Evolutionary conservation across 2,888 invertebrate genomes (phyloP).

Genomic region (Leucophenga montana): DNA sequence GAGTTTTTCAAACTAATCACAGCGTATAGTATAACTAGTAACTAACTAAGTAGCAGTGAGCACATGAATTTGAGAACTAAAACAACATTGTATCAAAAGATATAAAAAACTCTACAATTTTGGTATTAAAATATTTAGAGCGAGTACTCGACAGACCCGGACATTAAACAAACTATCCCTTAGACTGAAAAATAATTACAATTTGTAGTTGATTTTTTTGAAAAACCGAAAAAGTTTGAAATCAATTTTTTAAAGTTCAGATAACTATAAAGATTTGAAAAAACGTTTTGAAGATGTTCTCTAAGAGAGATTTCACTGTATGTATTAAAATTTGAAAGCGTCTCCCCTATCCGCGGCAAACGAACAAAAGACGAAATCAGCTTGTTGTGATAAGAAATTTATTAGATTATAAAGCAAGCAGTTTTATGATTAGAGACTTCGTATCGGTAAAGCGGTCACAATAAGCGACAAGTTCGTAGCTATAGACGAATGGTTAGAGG

Average conservation of each 20-base stretch:
- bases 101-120: too few species aligned
- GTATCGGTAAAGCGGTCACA: constrained; percentile 1
- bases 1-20: constrained; percentile 1
- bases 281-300: background rate
- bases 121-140: too few species aligned
- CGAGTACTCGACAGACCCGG: too few species aligned
- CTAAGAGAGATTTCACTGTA: too few species aligned
- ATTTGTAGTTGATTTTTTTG: too few species aligned
- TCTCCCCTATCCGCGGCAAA: too few species aligned
- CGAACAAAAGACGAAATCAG: constrained; percentile 16
- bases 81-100: too few species aligned
- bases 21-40: background rate
- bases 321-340: too few species aligned
- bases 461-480: background rate
- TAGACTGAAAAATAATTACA: too few species aligned
- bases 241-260: too few species aligned
- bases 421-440: constrained; percentile 58
- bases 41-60: background rate
- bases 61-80: background rate
- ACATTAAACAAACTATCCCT: too few species aligned
- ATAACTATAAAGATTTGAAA: background rate
- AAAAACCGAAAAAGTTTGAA: too few species aligned
- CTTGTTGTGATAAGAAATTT: constrained; percentile 60
- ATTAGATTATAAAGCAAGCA: constrained; percentile 60
- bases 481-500: background rate